These are phyloP conservation scores for Avahi laniger DNA, from an alignment of 2,797 vertebrate species.

Conservation along the genomic window DNA sequence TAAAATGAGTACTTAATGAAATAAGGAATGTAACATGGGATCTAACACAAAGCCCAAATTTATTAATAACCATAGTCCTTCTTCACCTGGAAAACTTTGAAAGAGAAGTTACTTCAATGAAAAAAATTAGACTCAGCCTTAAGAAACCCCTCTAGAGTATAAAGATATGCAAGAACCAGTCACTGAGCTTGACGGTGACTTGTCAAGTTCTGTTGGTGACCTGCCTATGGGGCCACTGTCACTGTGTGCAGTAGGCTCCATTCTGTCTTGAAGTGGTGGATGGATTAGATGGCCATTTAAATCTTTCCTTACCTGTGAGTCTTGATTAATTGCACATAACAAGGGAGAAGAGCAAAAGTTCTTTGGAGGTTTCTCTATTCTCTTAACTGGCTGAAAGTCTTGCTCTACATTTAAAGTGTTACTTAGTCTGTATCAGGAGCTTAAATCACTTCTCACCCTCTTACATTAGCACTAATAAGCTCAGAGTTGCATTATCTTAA, in stretches of 20 bases:
- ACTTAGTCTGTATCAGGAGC: not conserved
- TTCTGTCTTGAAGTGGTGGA: not conserved
- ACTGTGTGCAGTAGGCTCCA: not conserved
- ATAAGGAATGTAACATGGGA: not conserved
- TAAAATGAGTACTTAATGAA: not conserved
- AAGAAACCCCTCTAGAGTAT: not conserved
- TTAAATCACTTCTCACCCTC: slow-evolving; percentile 24
- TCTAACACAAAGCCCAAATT: not conserved
- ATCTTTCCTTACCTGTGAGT: not conserved
- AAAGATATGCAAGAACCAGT: not conserved
- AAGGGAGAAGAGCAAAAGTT: not conserved
- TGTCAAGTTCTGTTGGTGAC: not conserved
- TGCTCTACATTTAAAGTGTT: not conserved
- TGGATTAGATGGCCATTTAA: not conserved
- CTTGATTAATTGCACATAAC: not conserved
- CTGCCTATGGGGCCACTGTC: too few relatives aligned
- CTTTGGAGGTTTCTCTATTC: not conserved
- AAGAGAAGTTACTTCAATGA: not conserved
- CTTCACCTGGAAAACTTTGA: not conserved
- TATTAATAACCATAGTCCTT: not conserved
- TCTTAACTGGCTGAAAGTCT: not conserved
- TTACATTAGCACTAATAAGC: slow-evolving; percentile 22
- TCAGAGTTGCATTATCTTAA: not conserved
- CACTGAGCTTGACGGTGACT: not conserved
- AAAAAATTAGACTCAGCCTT: not conserved